A percentile compares a stretch with the other conserved stretches of the same genome.
These are phyloP conservation scores for Heptranchias perlo DNA, from an alignment of 2,113 vertebrate species.

Conservation along the genomic window DNA sequence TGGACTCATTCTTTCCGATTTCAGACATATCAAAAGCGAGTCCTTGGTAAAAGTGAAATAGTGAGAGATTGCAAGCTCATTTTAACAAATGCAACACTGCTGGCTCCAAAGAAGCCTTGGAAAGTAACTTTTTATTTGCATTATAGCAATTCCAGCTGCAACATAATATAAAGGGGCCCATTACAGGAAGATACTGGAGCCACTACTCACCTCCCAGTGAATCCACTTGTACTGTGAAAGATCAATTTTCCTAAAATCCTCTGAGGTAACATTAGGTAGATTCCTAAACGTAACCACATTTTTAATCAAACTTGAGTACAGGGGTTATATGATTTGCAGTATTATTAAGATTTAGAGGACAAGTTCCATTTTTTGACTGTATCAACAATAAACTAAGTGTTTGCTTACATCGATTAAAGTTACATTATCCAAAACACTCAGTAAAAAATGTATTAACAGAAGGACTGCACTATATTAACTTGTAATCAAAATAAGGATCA, in stretches of 20 bases:
- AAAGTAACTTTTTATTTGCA: not conserved
- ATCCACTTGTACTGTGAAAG: slow-evolving; percentile 80
- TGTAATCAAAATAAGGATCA: not conserved
- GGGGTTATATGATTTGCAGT: not conserved
- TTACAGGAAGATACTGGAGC: not conserved
- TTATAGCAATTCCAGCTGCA: not conserved
- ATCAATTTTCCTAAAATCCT: slow-evolving; percentile 75
- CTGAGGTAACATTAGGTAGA: slow-evolving; percentile 73
- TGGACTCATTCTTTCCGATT: not conserved
- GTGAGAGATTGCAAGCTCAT: not conserved
- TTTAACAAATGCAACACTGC: not conserved
- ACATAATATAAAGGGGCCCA: not conserved
- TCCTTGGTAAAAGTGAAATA: not conserved
- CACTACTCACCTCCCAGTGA: slow-evolving; percentile 79
- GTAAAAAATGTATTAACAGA: not conserved
- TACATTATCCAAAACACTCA: not conserved
- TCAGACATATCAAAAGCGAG: not conserved
- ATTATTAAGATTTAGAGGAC: not conserved
- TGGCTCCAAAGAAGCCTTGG: not conserved
- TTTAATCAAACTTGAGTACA: not conserved
- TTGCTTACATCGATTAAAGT: not conserved
- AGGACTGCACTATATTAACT: not conserved
- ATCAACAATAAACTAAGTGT: not conserved
- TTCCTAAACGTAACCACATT: slow-evolving; percentile 57
- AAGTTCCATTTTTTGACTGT: not conserved